Evolutionary conservation across 2,797 vertebrate species (phyloP), one percentile per base, ranked within the genome.

Genomic region (Galagoides demidoff): DNA sequence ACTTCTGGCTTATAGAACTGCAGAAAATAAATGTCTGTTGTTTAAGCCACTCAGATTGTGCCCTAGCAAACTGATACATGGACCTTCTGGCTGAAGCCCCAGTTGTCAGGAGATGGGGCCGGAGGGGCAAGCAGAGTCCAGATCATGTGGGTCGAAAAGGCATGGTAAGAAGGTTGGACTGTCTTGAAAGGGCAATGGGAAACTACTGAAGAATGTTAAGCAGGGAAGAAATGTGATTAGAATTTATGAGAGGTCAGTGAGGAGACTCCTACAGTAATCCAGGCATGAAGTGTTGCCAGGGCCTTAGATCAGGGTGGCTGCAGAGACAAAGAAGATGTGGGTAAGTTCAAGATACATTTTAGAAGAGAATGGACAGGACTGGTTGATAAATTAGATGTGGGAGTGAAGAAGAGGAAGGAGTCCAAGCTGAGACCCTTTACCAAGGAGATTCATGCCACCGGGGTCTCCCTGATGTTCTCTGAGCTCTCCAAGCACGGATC

Each of bases 131-230:
- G 17, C 66, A 19, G 83, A 45, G 74, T 7, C 66, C 70, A 25
- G 39, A 63, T 63, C 66, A 68, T 0, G 1, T 7, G 52, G 6
- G 29, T 79, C 64, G 43, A 61, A 52, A 87, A 81, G 77, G 31
- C 17, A 17, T 0, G 22, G 57, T 16, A 71, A 78, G 83, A 96
- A 64, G 22, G 66, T 2, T 71, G 70, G 64, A 39, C 20, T 34
- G 11, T 63, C 91, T 93, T 73, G 68, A 95, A 94, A 82, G 83
- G 73, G n/a, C 57, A 85, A 17, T 12, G 29, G 23, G 43, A 73
- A 92, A 73, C 17, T 49, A n/a, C 11, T n/a, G 27, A 64, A 86
- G 77, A 95, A 76, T 82, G 77, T 57, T 49, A 85, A 90, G 73
- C n/a, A 61, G 39, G 31, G 29, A 70, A 77, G 66, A 85, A 81